These are phyloP conservation scores for Drosophila seguyi DNA, from an alignment of 1,140 invertebrate species.

Conservation along the genomic window DNA sequence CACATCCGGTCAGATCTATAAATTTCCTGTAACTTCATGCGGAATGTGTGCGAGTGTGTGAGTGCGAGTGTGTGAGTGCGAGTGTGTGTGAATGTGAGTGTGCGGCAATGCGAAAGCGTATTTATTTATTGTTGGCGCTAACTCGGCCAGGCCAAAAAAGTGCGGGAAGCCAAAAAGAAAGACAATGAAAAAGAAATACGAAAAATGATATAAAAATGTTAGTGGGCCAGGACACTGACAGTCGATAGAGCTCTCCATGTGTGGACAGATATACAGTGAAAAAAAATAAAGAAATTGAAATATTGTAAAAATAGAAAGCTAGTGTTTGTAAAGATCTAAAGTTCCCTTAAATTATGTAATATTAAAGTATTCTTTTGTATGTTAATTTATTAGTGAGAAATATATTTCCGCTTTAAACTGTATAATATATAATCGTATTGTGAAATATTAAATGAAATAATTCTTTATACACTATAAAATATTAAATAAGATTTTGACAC, in stretches of 20 bases:
- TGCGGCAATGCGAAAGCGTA: slow-evolving; percentile 66
- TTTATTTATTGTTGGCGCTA: slow-evolving; percentile 82
- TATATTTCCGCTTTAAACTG: too few relatives aligned
- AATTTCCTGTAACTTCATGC: slow-evolving; percentile 64
- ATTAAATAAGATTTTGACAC: too few relatives aligned
- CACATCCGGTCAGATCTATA: slow-evolving; percentile 81
- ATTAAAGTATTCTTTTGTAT: not conserved
- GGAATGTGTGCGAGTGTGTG: slow-evolving; percentile 18
- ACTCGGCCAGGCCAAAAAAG: slow-evolving; percentile 75
- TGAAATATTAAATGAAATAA: too few relatives aligned
- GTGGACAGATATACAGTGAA: slow-evolving; percentile 23
- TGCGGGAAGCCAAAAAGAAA: slow-evolving; percentile 42
- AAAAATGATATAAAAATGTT: slow-evolving; percentile 79
- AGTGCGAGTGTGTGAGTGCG: slow-evolving; percentile 41
- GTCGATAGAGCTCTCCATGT: slow-evolving; percentile 47
- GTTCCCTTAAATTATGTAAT: not conserved
- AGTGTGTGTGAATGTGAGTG: slow-evolving; percentile 17
- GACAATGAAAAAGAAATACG: slow-evolving; percentile 63
- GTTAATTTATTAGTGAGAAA: too few relatives aligned
- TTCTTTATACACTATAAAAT: too few relatives aligned
- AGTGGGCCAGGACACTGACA: slow-evolving; percentile 55
- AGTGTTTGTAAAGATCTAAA: not conserved
- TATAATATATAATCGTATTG: too few relatives aligned
- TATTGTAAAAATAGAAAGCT: not conserved
- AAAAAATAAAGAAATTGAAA: slow-evolving; percentile 17